A percentile compares a stretch with the other conserved stretches of the same genome.
These are phyloP conservation scores for Brachycybe producta DNA, from an alignment of 2,888 invertebrate genomes.

Conservation along the genomic window DNA sequence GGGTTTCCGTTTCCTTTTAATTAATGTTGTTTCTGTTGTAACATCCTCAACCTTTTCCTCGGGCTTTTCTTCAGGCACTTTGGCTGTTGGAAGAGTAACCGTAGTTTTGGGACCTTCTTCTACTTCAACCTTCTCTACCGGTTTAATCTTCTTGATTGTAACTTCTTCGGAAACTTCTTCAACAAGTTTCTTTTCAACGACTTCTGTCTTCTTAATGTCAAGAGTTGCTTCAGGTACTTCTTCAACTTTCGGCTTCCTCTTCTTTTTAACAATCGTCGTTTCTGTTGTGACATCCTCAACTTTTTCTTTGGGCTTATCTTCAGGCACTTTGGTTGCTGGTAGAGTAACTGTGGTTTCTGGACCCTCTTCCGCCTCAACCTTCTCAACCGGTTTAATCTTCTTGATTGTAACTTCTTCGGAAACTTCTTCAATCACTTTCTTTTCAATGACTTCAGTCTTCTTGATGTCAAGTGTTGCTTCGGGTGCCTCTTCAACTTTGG, in stretches of 20 bases:
- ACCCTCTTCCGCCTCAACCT: conserved; percentile 13
- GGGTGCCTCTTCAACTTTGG: conserved; percentile 16
- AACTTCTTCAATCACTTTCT: conserved; percentile 17
- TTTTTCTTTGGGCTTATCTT: conserved; percentile 13
- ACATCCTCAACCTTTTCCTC: neutral
- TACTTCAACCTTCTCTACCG: neutral
- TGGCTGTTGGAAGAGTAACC: neutral
- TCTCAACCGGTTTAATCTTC: neutral
- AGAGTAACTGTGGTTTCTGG: conserved; percentile 5
- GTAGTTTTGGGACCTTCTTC: conserved; percentile 2
- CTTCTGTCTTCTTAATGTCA: conserved; percentile 1
- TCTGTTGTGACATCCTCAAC: conserved; percentile 7
- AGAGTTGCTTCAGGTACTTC: conserved; percentile 22
- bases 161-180: conserved; percentile 8
- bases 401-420: conserved; percentile 21
- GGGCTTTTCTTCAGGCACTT: conserved; percentile 17
- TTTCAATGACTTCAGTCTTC: conserved; percentile 1
- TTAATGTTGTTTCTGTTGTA: too few relatives aligned
- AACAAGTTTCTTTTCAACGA: neutral
- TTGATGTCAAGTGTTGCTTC: conserved; percentile 11
- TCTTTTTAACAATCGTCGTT: neutral
- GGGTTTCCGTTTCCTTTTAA: neutral
- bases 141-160: conserved; percentile 4
- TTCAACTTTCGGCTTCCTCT: conserved; percentile 16
- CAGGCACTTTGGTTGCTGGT: conserved; percentile 8